Base-by-base conservation (phyloP, 2,113 vertebrate genomes). In the rabbit (Oryctolagus cuniculus) region DNA sequence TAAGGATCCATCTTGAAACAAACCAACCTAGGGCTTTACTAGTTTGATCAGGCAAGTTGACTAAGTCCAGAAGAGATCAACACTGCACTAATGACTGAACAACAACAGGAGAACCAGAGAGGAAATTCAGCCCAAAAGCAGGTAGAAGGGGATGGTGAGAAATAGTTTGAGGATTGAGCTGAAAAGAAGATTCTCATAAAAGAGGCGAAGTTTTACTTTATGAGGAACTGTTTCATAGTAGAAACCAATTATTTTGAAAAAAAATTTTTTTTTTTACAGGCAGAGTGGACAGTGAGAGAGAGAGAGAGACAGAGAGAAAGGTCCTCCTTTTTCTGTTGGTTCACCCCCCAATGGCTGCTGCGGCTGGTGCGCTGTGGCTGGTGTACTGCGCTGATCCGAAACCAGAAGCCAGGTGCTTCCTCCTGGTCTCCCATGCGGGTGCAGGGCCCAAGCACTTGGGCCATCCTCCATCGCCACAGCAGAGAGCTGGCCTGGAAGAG, bases 51-150 rank as follows among this genome's bases (percentile, higher is more conserved):
- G 94, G 55, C 49, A 91, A 90, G 25, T 2, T 34, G 22, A 51
- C 89, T 87, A 66, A 94, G 16, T 90, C 49, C 74, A 92, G 25
- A 53, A 10, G 24, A 88, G 63, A 66, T 58, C 69, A 93, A 72
- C 10, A 25, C 9, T 29, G 31, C 25, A 22, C 44, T 53, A 34
- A 51, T 13, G n/a, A 75, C 9, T 55, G 73, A 86, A 55, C 80
- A 80, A 19, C 5, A 10, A 27, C 3, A 31, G 17, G 2, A 44
- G 58, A 27, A 8, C 21, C 72, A 63, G 38, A 44, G 51, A 69
- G 25, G 25, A 72, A 63, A 77, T 77, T 72, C 2, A 58, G 21
- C 16, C 38, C 66, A 75, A 90, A 96, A 72, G n/a, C 10, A 29
- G n/a, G 34, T 25, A 53, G 38, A 51, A 89, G 13, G 73, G 15